These are phyloP conservation scores for Fistularia commersonii DNA, from an alignment of 2,797 vertebrate species.

Conservation along the genomic window DNA sequence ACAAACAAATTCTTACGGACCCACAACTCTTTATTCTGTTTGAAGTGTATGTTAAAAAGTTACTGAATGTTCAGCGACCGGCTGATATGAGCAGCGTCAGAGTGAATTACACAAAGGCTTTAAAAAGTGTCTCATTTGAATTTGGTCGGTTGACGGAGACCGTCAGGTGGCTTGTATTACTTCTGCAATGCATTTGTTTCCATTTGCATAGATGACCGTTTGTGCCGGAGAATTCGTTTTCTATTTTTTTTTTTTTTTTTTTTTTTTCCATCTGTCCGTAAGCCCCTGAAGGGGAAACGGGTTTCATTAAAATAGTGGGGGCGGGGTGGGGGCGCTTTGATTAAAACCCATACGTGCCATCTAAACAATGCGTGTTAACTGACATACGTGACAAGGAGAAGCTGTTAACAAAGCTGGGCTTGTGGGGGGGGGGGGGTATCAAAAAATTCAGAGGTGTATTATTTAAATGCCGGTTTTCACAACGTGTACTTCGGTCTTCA, in stretches of 20 bases:
- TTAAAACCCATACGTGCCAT: conserved; percentile 9
- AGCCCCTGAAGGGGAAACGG: conserved; percentile 10
- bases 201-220: conserved; percentile 64
- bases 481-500: no score
- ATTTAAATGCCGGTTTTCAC: no score
- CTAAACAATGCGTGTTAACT: conserved; percentile 4
- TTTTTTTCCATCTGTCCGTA: conserved; percentile 41
- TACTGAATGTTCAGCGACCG: conserved; percentile 4
- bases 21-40: conserved; percentile 10
- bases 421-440: no score
- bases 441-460: no score
- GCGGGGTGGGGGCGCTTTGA: not conserved
- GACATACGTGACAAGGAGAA: conserved; percentile 4
- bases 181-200: conserved; percentile 56
- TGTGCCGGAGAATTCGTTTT: no score
- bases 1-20: conserved; percentile 10
- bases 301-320: conserved; percentile 1
- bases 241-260: no score
- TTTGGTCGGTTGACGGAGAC: conserved; percentile 42
- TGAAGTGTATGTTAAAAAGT: no score
- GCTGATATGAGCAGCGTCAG: conserved; percentile 9
- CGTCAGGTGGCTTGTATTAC: conserved; percentile 38
- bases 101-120: conserved; percentile 15
- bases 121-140: conserved; percentile 59
- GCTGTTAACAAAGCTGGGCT: no score